Evolutionary conservation across 2,888 invertebrate species (phyloP).

Genomic region (Andrena trimmerana): DNA sequence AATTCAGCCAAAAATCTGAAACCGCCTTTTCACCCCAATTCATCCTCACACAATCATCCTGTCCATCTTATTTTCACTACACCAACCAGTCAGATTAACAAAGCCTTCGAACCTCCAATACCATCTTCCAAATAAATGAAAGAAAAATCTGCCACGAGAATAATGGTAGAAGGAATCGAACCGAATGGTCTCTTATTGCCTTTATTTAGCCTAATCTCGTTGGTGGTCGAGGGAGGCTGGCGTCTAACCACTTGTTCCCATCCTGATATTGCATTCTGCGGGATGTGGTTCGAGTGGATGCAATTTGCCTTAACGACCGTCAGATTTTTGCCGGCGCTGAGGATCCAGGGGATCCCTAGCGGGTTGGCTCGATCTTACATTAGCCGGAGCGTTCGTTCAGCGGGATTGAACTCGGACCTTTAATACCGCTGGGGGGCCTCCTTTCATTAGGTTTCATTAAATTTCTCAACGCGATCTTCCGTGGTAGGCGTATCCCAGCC

Average conservation of each 20-base stretch:
- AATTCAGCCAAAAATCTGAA: too few relatives aligned
- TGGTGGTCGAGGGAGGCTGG: neutral
- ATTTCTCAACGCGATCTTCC: constrained; percentile 44
- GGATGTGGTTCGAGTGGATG: constrained; percentile 38
- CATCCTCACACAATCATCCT: too few relatives aligned
- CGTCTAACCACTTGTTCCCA: neutral
- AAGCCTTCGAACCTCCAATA: neutral
- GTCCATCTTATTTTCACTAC: too few relatives aligned
- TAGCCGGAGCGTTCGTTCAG: constrained; percentile 12
- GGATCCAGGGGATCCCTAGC: constrained; percentile 13
- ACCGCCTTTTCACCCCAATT: too few relatives aligned
- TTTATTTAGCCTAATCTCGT: constrained; percentile 46
- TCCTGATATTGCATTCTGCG: constrained; percentile 27
- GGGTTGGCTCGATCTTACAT: constrained; percentile 21
- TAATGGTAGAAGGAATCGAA: constrained; percentile 6
- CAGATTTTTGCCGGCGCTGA: constrained; percentile 33
- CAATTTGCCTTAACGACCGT: constrained; percentile 48
- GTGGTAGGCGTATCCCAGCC: constrained; percentile 16
- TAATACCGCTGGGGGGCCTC: constrained; percentile 24
- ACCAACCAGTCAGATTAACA: too few relatives aligned
- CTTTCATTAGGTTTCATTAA: constrained; percentile 58
- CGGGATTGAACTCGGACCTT: constrained; percentile 38
- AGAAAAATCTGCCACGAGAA: too few relatives aligned
- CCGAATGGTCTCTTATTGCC: constrained; percentile 15
- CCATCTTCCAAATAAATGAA: neutral